A percentile compares a stretch with the other conserved stretches of the same genome.
Conservation (phyloP, 2,888 invertebrate species). For the Trimorus sp. region DNA sequence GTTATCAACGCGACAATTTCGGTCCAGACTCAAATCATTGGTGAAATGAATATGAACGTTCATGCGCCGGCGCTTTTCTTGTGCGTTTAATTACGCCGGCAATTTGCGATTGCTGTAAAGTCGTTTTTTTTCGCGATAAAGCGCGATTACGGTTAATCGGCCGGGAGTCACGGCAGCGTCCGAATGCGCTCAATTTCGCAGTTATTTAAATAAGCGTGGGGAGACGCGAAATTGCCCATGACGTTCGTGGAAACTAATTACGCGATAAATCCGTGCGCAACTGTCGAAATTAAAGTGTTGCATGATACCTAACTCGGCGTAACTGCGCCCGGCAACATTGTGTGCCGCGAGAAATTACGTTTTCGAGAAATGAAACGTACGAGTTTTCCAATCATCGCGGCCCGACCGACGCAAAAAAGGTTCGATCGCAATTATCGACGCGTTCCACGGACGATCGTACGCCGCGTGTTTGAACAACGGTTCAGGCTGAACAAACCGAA, state of each 20-base stretch:
- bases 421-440: too few species aligned
- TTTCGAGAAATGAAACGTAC: conserved; percentile 9
- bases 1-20: conserved; percentile 25
- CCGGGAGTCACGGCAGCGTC: conserved; percentile 28
- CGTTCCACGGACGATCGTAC: too few species aligned
- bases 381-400: conserved; percentile 1
- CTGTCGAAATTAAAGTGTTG: conserved; percentile 57
- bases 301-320: conserved; percentile 55
- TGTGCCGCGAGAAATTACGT: conserved; percentile 42
- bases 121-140: neutral
- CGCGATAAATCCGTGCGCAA: conserved; percentile 56
- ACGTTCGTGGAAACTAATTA: conserved; percentile 59
- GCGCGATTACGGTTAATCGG: conserved; percentile 36
- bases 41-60: neutral
- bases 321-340: conserved; percentile 46
- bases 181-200: conserved; percentile 47
- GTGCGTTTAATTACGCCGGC: neutral
- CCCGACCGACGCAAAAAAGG: too few species aligned
- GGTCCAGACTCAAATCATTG: conserved; percentile 2
- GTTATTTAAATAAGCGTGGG: conserved; percentile 56
- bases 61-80: conserved; percentile 9
- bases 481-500: too few species aligned
- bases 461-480: too few species aligned
- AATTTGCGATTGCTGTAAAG: conserved; percentile 13
- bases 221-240: conserved; percentile 39